Evolutionary conservation across 2,797 vertebrate species (phyloP), one percentile per base, ranked within the genome.

Genomic region (Lacerta bilineata): DNA sequence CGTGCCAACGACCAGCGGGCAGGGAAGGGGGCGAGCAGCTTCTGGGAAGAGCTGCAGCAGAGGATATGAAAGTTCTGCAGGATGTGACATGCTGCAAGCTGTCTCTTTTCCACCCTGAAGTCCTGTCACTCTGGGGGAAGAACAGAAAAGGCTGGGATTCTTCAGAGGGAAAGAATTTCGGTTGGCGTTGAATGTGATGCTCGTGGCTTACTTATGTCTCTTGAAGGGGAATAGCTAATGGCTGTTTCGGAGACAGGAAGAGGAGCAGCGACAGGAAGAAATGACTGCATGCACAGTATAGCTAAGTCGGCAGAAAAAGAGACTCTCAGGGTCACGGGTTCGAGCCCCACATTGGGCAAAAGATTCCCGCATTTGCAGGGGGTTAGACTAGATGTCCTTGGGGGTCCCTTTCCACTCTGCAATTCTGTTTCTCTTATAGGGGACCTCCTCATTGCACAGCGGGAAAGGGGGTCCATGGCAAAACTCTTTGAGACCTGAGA

Each of bases 31-130:
- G 64, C 25, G 9, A 3, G 36, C 2, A 17, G 29, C 46, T 36
- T 59, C 33, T 23, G 1, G 46, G 3, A 3, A 15, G 66, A 4
- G 25, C 55, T 15, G 18, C 1, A 0, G 18, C 1, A 0, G n/a
- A 8, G 33, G 15, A 33, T 1, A 55, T 2, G 36, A 5, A n/a
- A 1, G 43, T 41, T 10, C 29, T n/a, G 0, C 5, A 2, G 39
- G 3, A 13, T 17, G 46, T 13, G 2, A 2, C 5, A 3, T 20
- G 41, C 17, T 46, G 18, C 8, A 2, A 5, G 23, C 33, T 64
- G 72, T 20, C 27, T 5, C 20, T 11, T n/a, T 9, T 59, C 68
- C 15, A 9, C 10, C 46, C 50, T 20, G 3, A 10, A 27, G 10
- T 8, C 13, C 41, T 20, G 55, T n/a, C 46, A 15, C 43, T 59